These are phyloP conservation scores for Sebastes fasciatus DNA, from an alignment of 2,113 vertebrate genomes.

Conservation along the genomic window DNA sequence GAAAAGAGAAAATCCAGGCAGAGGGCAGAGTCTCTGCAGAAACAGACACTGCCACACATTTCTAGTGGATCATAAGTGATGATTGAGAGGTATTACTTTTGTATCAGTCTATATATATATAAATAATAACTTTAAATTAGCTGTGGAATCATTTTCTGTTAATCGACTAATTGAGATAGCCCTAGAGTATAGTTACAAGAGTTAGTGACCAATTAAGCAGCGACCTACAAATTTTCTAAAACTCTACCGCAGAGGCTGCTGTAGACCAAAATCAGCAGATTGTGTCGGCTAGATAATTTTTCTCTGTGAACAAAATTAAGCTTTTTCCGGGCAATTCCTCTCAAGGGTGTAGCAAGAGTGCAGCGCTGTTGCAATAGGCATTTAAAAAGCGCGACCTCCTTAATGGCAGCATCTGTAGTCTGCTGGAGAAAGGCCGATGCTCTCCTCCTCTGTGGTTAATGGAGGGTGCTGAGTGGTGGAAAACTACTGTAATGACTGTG, in stretches of 20 bases:
- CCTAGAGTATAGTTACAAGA: background rate
- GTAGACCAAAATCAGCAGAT: background rate
- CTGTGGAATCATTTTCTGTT: background rate
- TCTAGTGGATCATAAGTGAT: too few relatives aligned
- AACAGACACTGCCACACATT: too few relatives aligned
- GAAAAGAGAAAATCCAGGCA: too few relatives aligned
- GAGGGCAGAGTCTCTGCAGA: too few relatives aligned
- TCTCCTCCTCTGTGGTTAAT: slow-evolving; percentile 58
- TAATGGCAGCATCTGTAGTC: slow-evolving; percentile 37
- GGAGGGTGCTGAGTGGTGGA: slow-evolving; percentile 64
- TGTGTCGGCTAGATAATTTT: background rate
- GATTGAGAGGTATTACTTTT: too few relatives aligned
- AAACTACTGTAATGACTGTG: slow-evolving; percentile 68
- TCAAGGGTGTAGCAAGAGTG: background rate
- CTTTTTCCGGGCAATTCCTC: slow-evolving; percentile 11
- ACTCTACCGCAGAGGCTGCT: background rate
- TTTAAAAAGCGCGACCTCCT: slow-evolving; percentile 23
- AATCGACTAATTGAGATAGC: fast-evolving
- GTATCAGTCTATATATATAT: too few relatives aligned
- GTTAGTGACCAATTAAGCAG: background rate
- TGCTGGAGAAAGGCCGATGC: slow-evolving; percentile 30
- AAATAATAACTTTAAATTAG: background rate
- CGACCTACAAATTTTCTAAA: background rate
- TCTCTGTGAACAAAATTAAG: background rate
- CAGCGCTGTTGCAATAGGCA: background rate